A percentile compares a stretch with the other conserved stretches of the same genome.
Evolutionary conservation across 2,797 vertebrate species (phyloP).

Genomic region (Urophycis tenuis): DNA sequence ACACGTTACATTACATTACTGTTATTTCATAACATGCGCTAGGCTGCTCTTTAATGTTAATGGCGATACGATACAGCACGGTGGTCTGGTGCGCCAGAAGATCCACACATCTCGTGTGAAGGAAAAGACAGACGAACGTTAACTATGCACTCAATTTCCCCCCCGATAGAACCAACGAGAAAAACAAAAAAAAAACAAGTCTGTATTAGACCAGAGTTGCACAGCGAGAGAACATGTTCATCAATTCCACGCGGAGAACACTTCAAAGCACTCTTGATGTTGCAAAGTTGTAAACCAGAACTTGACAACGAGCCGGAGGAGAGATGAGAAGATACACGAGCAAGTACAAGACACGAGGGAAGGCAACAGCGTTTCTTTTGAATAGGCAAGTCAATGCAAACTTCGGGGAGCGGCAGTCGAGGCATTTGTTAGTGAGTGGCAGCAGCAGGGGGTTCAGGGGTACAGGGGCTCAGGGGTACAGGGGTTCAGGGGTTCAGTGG

Average conservation of each 20-base stretch:
- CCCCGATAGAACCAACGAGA: no score
- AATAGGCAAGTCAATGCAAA: background rate
- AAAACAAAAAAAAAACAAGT: no score
- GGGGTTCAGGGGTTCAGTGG: background rate
- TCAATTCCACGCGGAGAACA: background rate
- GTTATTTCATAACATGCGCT: no score
- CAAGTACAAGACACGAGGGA: background rate
- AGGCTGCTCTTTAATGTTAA: no score
- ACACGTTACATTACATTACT: background rate
- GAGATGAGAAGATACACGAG: background rate
- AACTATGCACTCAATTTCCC: no score
- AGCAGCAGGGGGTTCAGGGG: background rate
- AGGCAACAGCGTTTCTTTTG: conserved; percentile 5
- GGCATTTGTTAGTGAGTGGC: conserved; percentile 9
- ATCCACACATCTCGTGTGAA: no score
- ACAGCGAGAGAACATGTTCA: background rate
- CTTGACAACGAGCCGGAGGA: background rate
- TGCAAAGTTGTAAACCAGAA: background rate
- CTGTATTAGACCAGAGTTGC: background rate
- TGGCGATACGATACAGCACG: no score
- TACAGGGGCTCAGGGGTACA: background rate
- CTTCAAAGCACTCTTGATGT: background rate
- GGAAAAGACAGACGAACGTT: no score
- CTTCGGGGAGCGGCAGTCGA: background rate
- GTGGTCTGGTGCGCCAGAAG: no score